phyloP scores from a whole-genome alignment of 1,140 invertebrate genomes.

The Drosophila parvula region DNA sequence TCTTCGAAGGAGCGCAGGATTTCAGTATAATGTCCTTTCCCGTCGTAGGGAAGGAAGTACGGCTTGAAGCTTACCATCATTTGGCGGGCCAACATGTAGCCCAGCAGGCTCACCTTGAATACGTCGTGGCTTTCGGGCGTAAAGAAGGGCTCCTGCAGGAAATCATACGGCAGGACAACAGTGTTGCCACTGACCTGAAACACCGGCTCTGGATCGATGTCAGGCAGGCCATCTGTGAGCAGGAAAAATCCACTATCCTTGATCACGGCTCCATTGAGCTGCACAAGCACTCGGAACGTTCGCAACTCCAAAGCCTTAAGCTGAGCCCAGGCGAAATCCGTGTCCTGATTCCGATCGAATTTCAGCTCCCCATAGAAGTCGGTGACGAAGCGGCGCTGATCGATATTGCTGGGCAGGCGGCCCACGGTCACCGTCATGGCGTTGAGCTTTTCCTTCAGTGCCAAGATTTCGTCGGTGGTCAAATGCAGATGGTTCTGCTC shows the following conservation, averaged over 20 bases:
- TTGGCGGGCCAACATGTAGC: neutral
- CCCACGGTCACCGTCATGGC: neutral
- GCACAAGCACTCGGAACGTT: neutral
- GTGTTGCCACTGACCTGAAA: neutral
- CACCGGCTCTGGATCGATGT: neutral
- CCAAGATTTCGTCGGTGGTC: neutral
- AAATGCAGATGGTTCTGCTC: neutral
- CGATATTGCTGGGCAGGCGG: neutral
- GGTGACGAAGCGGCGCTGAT: neutral
- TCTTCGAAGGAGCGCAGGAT: neutral
- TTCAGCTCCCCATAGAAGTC: neutral
- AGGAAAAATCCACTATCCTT: neutral
- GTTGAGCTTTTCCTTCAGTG: neutral
- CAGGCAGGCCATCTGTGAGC: neutral
- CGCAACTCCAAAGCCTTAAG: neutral
- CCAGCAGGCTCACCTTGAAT: neutral
- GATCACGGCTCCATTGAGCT: neutral
- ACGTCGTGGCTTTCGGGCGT: neutral
- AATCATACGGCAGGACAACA: neutral
- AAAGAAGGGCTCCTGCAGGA: neutral
- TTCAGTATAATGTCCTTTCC: neutral
- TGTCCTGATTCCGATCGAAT: neutral
- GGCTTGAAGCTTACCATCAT: neutral
- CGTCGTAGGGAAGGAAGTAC: neutral
- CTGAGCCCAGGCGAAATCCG: neutral